Conservation (phyloP, 2,113 vertebrate species). For the Promerops cafer region DNA sequence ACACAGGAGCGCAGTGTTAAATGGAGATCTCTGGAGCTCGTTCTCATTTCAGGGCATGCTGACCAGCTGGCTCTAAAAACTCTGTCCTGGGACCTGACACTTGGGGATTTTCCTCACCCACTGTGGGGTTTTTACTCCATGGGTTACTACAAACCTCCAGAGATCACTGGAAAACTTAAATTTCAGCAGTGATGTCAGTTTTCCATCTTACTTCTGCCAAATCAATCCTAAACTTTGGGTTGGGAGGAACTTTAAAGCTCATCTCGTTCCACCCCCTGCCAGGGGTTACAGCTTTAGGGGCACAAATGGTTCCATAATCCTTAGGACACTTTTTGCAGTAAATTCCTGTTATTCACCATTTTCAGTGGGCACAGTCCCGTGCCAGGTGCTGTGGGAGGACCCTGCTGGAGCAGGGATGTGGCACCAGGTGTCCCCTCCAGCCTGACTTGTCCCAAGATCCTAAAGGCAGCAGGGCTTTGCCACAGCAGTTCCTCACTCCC, state of each 20-base stretch:
- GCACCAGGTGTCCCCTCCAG: neutral
- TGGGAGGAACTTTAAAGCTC: neutral
- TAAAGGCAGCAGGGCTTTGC: neutral
- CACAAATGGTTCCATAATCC: neutral
- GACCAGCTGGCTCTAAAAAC: neutral
- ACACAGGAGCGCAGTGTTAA: neutral
- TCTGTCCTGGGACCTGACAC: neutral
- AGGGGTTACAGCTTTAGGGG: neutral
- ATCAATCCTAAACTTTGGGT: neutral
- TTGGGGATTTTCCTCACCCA: neutral
- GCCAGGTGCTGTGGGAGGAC: neutral
- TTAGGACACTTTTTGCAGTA: neutral
- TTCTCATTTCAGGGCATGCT: neutral
- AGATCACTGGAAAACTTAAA: neutral
- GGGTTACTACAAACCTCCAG: neutral
- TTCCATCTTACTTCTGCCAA: neutral
- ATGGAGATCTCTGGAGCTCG: neutral
- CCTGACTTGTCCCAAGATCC: neutral
- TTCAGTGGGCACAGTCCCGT: no score
- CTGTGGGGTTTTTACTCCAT: neutral
- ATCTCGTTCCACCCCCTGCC: fast-evolving
- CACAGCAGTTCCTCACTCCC: neutral
- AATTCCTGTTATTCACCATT: neutral
- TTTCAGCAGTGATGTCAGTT: neutral
- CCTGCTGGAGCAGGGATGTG: neutral